Evolutionary conservation across 2,888 invertebrate species (phyloP), one percentile per base, ranked within the genome.

Genomic region (Lacanobia oleracea): DNA sequence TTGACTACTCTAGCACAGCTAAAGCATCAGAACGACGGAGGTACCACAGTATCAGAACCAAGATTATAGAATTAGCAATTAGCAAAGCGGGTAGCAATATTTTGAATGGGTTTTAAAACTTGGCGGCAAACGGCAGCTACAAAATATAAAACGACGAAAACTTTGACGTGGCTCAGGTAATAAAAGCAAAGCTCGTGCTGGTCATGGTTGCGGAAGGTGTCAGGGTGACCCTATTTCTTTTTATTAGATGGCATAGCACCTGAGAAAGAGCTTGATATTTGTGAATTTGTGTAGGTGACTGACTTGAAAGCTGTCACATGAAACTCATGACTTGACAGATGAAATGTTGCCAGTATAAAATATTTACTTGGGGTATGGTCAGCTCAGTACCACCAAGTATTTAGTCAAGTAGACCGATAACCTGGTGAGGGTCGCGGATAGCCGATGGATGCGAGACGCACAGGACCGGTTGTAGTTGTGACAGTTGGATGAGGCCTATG

Each of bases 61-160:
- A 60, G 2, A 60, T 43, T 16, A 60, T 1, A 43, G 40, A 23
- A 23, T 60, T 60, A 8, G 16, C 8, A 0, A 60, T 1, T 21
- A 60, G 16, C 16, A 60, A 60, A 60, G 9, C 43, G 43, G 21
- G 43, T 12, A 60, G 43, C 16, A 60, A 60, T 60, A 60, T 59
- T 59, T 59, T 59, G 59, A 40, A 59, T 21, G 59, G 3, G 40
- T 59, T 59, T 33, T 23, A 12, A 21, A 40, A 8, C 37, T 43
- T 43, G 8, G 14, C 40, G 21, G 4, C 8, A 43, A 40, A 40
- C 21, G 21, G 60, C 9, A 21, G 14, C 40, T 59, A 59, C 0
- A 40, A 16, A 21, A 40, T 14, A 21, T 59, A 40, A 40, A 2
- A 27, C 16, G 8, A 16, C 16, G 3, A 9, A 16, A 23, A 27